Conservation (phyloP, 1,140 invertebrate genomes). For the Zaprionus ornatus region DNA sequence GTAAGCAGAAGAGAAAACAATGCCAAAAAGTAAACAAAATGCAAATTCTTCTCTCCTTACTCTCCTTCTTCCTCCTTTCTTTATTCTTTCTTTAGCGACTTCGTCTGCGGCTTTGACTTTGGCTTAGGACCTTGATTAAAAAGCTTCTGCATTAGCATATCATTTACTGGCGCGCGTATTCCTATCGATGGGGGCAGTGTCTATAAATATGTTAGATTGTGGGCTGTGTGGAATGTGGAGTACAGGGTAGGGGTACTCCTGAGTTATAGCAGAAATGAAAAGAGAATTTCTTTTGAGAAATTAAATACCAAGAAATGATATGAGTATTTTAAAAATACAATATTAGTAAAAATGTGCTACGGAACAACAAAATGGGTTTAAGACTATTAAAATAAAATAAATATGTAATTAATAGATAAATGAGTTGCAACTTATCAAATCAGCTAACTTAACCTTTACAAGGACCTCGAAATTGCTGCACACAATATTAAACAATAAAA, state of each 20-base stretch:
- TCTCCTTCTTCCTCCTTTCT: slow-evolving; percentile 8
- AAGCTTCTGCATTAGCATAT: slow-evolving; percentile 78
- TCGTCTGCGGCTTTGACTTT: slow-evolving; percentile 19
- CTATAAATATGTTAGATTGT: slow-evolving; percentile 51
- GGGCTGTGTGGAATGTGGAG: neutral
- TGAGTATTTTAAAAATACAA: neutral
- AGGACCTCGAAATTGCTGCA: no score
- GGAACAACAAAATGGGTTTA: no score
- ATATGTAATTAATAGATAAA: no score
- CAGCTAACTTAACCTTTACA: no score
- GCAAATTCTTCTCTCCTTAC: slow-evolving; percentile 54
- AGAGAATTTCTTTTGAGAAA: neutral
- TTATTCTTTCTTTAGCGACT: slow-evolving; percentile 20
- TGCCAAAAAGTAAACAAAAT: slow-evolving; percentile 74
- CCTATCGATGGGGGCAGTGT: slow-evolving; percentile 24
- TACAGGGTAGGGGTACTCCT: neutral
- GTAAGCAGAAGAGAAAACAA: slow-evolving; percentile 53
- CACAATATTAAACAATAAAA: no score
- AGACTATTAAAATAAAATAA: no score
- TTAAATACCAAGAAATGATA: neutral
- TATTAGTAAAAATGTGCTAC: neutral
- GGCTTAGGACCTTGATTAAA: slow-evolving; percentile 73
- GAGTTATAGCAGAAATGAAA: neutral
- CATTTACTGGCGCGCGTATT: slow-evolving; percentile 56
- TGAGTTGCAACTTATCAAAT: no score